phyloP scores from a whole-genome alignment of 2,888 invertebrate genomes.

The Drosophila limbata region DNA sequence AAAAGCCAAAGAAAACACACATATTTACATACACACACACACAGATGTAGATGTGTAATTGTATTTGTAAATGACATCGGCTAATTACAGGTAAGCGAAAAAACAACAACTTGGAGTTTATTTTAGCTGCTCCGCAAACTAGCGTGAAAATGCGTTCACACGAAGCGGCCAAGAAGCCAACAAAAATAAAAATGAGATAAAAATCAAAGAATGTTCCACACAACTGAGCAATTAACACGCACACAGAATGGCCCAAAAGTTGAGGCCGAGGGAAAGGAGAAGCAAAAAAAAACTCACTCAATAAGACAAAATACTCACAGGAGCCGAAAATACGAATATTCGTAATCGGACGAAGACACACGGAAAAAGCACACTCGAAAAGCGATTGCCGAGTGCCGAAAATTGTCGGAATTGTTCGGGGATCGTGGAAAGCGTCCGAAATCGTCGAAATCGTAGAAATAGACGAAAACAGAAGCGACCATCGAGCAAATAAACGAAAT shows the following conservation, averaged over 20 bases:
- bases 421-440: slow-evolving; percentile 50
- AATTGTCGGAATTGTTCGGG: slow-evolving; percentile 7
- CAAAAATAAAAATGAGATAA: slow-evolving; percentile 10
- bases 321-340: slow-evolving; percentile 25
- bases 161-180: slow-evolving; percentile 32
- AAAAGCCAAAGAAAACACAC: slow-evolving; percentile 34
- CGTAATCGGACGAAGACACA: slow-evolving; percentile 23
- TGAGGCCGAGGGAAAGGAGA: background rate
- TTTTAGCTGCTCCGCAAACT: slow-evolving; percentile 64
- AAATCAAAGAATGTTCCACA: slow-evolving; percentile 77
- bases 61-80: slow-evolving; percentile 62
- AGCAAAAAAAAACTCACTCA: slow-evolving; percentile 54
- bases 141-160: slow-evolving; percentile 77
- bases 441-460: slow-evolving; percentile 74
- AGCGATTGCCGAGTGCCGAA: slow-evolving; percentile 46
- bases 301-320: slow-evolving; percentile 34
- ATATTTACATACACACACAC: slow-evolving; percentile 26
- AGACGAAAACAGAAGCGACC: slow-evolving; percentile 78
- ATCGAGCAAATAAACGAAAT: slow-evolving; percentile 83
- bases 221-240: slow-evolving; percentile 83
- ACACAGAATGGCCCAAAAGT: slow-evolving; percentile 51
- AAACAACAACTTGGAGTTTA: slow-evolving; percentile 66
- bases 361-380: slow-evolving; percentile 38
- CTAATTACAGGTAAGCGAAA: slow-evolving; percentile 82
- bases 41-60: slow-evolving; percentile 8